Percentiles rank a stretch among this genome's conserved stretches.
These are phyloP conservation scores for Trachemys scripta DNA, from an alignment of 2,113 vertebrate species.

Conservation along the genomic window DNA sequence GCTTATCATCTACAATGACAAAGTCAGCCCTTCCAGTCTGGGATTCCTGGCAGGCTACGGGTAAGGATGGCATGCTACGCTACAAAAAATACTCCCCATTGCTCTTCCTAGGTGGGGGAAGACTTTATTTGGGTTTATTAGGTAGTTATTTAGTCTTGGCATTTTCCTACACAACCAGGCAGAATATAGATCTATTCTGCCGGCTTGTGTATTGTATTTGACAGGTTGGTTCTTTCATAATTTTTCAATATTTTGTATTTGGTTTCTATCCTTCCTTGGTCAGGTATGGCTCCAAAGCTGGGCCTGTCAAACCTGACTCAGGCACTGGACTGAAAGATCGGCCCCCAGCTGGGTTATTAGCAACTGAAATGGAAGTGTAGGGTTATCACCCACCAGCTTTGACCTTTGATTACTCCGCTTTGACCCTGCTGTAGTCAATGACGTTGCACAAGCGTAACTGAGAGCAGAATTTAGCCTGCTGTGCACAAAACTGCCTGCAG, in stretches of 20 bases:
- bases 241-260: not conserved
- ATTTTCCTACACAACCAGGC: not conserved
- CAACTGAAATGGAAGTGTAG: not conserved
- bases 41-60: constrained; percentile 86
- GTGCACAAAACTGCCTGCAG: not conserved
- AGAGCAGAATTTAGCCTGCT: not conserved
- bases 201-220: not conserved
- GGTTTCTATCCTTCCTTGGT: not conserved
- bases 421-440: not conserved
- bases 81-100: not conserved
- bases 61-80: constrained; percentile 57
- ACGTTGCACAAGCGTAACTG: not conserved
- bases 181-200: too few relatives aligned
- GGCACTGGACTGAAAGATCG: not conserved
- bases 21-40: constrained; percentile 86
- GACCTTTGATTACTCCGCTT: not conserved
- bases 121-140: not conserved
- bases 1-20: constrained; percentile 82
- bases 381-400: not conserved
- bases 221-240: not conserved
- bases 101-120: not conserved
- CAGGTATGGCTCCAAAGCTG: not conserved
- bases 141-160: not conserved
- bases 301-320: not conserved
- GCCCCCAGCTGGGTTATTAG: not conserved